These are phyloP conservation scores for Sigmodon hispidus DNA, from an alignment of 2,113 vertebrate genomes.

Conservation along the genomic window DNA sequence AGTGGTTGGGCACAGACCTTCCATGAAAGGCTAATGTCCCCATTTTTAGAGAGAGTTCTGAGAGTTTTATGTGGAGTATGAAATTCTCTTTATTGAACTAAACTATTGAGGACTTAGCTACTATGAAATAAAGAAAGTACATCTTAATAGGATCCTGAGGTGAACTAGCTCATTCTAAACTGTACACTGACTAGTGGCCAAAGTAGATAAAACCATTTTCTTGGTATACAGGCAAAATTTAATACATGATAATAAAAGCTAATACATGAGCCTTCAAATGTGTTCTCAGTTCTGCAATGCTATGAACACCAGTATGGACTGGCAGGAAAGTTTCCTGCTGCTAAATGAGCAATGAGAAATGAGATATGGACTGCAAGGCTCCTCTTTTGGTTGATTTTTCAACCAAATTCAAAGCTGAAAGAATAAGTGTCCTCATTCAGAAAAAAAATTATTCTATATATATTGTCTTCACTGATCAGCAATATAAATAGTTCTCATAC, in stretches of 20 bases:
- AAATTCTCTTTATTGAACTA: background rate
- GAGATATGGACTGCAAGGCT: background rate
- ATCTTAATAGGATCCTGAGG: background rate
- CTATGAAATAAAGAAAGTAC: background rate
- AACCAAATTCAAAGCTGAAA: background rate
- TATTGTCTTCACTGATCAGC: constrained; percentile 18
- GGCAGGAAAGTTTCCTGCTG: background rate
- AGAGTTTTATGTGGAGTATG: background rate
- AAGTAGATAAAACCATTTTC: background rate
- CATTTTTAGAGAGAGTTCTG: background rate
- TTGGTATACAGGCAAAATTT: background rate
- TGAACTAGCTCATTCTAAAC: background rate
- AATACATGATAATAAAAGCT: too few relatives aligned
- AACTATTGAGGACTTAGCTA: background rate
- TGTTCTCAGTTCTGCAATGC: background rate
- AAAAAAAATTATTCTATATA: constrained; percentile 7
- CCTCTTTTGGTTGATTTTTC: constrained; percentile 27
- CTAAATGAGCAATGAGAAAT: constrained; percentile 11
- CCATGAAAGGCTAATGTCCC: background rate
- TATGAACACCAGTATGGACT: background rate
- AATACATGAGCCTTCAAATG: background rate
- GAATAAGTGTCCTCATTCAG: constrained; percentile 33
- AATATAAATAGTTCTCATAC: background rate
- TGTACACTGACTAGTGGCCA: background rate
- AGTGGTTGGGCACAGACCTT: background rate